Conservation (phyloP, 2,113 vertebrate genomes). For the Pristiophorus japonicus region DNA sequence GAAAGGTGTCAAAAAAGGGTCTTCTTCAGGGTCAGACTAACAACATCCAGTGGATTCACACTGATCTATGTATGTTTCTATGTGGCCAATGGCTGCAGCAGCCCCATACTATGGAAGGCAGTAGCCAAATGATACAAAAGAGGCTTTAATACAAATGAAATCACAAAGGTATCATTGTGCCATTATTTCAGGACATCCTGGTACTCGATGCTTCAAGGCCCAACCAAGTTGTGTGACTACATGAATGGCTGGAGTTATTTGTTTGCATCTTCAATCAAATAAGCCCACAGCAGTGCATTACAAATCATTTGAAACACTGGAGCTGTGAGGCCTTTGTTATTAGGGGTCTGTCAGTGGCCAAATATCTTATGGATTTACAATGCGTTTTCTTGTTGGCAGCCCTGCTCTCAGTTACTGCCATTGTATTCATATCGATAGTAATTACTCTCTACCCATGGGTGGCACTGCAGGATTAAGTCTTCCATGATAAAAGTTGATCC, state of each 20-base stretch:
- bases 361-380: not conserved
- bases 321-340: not conserved
- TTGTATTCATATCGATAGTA: not conserved
- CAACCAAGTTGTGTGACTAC: not conserved
- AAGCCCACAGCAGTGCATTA: not conserved
- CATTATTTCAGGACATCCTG: not conserved
- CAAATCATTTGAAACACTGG: not conserved
- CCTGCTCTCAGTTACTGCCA: not conserved
- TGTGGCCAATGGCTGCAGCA: not conserved
- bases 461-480: not conserved
- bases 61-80: too few species aligned
- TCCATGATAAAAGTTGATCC: not conserved
- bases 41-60: not conserved
- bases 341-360: not conserved
- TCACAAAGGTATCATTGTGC: not conserved
- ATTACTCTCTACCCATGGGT: not conserved
- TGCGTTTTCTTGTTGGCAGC: not conserved
- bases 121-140: not conserved
- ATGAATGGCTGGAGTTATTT: not conserved
- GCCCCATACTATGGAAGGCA: not conserved
- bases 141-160: not conserved
- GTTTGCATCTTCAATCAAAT: not conserved
- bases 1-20: not conserved
- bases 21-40: not conserved
- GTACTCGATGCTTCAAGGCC: too few species aligned